A percentile compares a stretch with the other conserved stretches of the same genome.
Conservation (phyloP, 2,113 vertebrate species). For the human region GRCh38 chrX:132401001-132401500, state of each 20-base stretch:
- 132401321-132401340: background rate
- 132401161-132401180: background rate
- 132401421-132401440: no score
- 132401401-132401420: no score
- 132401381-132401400: no score
- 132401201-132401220: background rate
- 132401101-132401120: background rate
- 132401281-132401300: constrained; percentile 21
- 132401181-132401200: background rate
- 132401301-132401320: constrained; percentile 34
- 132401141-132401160: background rate
- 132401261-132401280: background rate
- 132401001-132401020: background rate
- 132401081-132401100: background rate
- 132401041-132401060: background rate
- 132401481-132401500: no score
- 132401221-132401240: background rate
- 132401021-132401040: background rate
- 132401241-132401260: constrained; percentile 29
- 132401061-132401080: background rate
- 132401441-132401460: no score
- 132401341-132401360: no score
- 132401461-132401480: no score
- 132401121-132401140: background rate
- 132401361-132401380: no score